Conservation (phyloP, 2,113 vertebrate genomes). For the Pycnonotus jocosus region DNA sequence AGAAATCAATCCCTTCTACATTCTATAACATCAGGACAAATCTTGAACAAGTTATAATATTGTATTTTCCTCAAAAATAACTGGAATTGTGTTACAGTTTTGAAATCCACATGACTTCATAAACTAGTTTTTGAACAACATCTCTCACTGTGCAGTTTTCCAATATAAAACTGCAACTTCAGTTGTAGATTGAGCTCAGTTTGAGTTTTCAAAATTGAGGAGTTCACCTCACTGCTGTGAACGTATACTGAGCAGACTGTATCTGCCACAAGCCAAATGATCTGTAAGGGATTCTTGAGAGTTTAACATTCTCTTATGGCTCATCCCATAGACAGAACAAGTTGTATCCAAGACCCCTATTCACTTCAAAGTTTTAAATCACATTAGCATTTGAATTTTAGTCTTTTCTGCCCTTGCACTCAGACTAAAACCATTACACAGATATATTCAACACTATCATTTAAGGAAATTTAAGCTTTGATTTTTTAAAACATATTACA, state of each 20-base stretch:
- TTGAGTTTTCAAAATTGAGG: background rate
- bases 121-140: background rate
- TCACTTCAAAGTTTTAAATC: background rate
- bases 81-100: background rate
- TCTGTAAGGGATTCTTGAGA: background rate
- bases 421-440: background rate
- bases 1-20: background rate
- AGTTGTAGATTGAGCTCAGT: accelerated
- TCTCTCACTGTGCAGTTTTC: background rate
- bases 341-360: background rate
- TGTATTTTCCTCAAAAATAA: background rate
- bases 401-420: background rate
- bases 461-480: background rate
- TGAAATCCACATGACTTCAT: background rate
- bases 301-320: background rate
- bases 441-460: background rate
- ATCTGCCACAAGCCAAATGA: background rate
- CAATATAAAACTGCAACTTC: background rate
- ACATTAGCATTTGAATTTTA: background rate
- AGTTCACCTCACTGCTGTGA: background rate
- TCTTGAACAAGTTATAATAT: background rate
- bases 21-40: background rate
- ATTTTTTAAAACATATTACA: background rate
- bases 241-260: accelerated
- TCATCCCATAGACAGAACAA: background rate